Evolutionary conservation across 2,797 vertebrate genomes (phyloP).

Genomic region (Orestias chungarensis): DNA sequence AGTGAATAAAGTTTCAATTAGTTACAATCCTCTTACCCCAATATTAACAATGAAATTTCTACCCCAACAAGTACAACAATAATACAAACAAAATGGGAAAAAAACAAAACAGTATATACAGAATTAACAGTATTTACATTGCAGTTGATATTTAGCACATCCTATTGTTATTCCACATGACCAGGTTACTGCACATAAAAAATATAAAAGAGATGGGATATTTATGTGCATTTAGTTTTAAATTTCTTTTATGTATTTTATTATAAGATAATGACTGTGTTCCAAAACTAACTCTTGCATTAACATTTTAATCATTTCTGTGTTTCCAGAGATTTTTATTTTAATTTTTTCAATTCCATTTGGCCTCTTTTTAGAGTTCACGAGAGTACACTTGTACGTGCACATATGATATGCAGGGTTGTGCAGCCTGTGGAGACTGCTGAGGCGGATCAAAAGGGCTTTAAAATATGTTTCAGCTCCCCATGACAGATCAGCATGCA

Average conservation of each 20-base stretch:
- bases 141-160: too few species aligned
- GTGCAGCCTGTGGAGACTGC: slow-evolving; percentile 49
- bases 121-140: too few species aligned
- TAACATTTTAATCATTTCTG: slow-evolving; percentile 6
- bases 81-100: too few species aligned
- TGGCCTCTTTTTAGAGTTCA: slow-evolving; percentile 48
- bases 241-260: background rate
- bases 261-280: background rate
- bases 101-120: too few species aligned
- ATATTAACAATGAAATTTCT: too few species aligned
- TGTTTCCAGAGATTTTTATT: slow-evolving; percentile 24
- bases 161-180: too few species aligned
- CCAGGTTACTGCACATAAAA: too few species aligned
- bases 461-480: slow-evolving; percentile 65
- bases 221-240: background rate
- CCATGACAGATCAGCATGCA: slow-evolving; percentile 66
- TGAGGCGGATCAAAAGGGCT: slow-evolving; percentile 61
- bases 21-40: too few species aligned
- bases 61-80: too few species aligned
- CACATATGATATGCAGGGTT: slow-evolving; percentile 26
- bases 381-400: slow-evolving; percentile 39
- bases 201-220: too few species aligned
- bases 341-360: slow-evolving; percentile 33
- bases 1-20: background rate
- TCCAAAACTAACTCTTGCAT: background rate